These are phyloP conservation scores for Eupithecia inturbata DNA, from an alignment of 2,888 invertebrate species.

Conservation along the genomic window DNA sequence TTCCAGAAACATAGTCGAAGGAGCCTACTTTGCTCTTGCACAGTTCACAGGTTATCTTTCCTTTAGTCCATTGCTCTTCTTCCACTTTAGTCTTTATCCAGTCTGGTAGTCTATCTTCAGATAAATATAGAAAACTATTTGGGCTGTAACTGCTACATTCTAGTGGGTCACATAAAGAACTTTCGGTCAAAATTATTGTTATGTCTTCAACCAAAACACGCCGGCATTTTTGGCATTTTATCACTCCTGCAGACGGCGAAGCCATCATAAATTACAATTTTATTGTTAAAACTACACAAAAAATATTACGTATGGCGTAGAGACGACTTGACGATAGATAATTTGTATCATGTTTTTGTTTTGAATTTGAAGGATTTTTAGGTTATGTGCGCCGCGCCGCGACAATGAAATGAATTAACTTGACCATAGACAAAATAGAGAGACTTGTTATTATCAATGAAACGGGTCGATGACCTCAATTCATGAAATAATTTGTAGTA, in stretches of 20 bases:
- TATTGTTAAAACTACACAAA: not conserved
- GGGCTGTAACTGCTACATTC: slow-evolving; percentile 64
- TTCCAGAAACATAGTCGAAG: slow-evolving; percentile 87
- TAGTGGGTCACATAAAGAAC: slow-evolving; percentile 51
- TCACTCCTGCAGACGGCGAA: slow-evolving; percentile 42
- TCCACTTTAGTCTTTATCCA: slow-evolving; percentile 84
- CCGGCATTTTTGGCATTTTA: slow-evolving; percentile 81
- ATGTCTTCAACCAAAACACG: slow-evolving; percentile 61
- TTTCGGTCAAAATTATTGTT: slow-evolving; percentile 44
- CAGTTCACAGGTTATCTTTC: slow-evolving; percentile 86
- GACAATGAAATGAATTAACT: slow-evolving; percentile 6
- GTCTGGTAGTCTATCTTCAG: slow-evolving; percentile 82
- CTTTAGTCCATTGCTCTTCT: slow-evolving; percentile 86
- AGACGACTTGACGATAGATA: not conserved
- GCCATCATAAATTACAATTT: slow-evolving; percentile 24
- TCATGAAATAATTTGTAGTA: slow-evolving; percentile 24
- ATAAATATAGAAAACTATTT: slow-evolving; percentile 76
- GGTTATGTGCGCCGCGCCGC: slow-evolving; percentile 26
- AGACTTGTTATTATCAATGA: slow-evolving; percentile 16
- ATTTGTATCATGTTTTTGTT: not conserved
- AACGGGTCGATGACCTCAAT: slow-evolving; percentile 21
- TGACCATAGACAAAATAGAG: slow-evolving; percentile 36
- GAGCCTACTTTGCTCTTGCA: slow-evolving; percentile 86
- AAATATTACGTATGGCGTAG: not conserved
- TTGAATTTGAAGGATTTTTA: slow-evolving; percentile 12